Percentiles rank a stretch among this genome's conserved stretches.
Evolutionary conservation across 2,888 invertebrate genomes (phyloP).

Genomic region (Nemurella pictetii): DNA sequence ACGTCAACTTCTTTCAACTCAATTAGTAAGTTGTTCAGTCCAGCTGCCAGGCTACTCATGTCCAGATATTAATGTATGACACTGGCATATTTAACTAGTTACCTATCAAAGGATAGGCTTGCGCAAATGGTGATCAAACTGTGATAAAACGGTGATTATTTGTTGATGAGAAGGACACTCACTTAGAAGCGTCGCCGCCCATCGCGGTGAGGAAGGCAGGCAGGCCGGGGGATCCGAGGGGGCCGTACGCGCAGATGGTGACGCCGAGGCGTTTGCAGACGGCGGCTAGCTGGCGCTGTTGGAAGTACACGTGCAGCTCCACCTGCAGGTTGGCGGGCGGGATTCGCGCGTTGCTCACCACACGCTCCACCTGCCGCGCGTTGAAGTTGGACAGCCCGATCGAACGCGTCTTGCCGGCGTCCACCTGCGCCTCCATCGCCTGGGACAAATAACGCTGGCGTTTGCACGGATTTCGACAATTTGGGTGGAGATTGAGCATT

Average conservation of each 20-base stretch:
- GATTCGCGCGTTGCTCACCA: conserved; percentile 63
- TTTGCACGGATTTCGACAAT: too few relatives aligned
- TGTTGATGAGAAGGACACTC: background rate
- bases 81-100: too few relatives aligned
- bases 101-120: too few relatives aligned
- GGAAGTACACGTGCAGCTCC: conserved; percentile 53
- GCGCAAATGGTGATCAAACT: too few relatives aligned
- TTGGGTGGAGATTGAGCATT: too few relatives aligned
- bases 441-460: too few relatives aligned
- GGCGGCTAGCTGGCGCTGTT: conserved; percentile 49
- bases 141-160: too few relatives aligned
- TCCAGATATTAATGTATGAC: too few relatives aligned
- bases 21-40: too few relatives aligned
- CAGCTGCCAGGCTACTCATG: too few relatives aligned
- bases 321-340: conserved; percentile 67
- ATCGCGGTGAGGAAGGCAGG: conserved; percentile 24
- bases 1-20: too few relatives aligned
- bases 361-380: conserved; percentile 67
- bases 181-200: conserved; percentile 29
- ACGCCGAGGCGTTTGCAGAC: conserved; percentile 50
- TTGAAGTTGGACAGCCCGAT: conserved; percentile 89
- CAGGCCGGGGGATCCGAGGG: conserved; percentile 45
- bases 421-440: conserved; percentile 69
- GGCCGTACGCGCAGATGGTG: conserved; percentile 45
- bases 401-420: conserved; percentile 68